Base-by-base conservation (phyloP, 2,797 vertebrate species). In the Catostomus latipinnis region DNA sequence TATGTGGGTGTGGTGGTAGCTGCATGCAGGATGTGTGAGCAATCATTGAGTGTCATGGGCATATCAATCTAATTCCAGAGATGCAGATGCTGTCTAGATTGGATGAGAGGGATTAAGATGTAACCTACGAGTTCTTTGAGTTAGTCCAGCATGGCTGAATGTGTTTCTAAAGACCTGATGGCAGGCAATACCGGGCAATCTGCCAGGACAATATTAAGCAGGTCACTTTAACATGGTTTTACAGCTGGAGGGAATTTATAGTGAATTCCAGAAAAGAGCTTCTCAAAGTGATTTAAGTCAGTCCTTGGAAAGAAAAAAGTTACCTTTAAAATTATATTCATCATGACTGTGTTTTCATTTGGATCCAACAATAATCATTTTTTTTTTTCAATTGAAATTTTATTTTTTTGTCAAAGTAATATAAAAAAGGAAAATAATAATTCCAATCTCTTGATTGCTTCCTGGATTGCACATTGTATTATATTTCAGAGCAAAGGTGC, bases 101-200 rank as follows among this genome's bases (percentile, higher is more conserved):
- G 89, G 86, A 87, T 83, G 81, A 74, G 65, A 86, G 83, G 90
- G 90, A 93, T 92, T 91, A 93, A 92, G 88, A 92, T 90, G 89
- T 89, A 90, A 89, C 89, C 83, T 78, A 90, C 90, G 90, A 91
- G 85, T 86, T 83, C 78, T 12, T 80, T 76, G 80, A 87, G 77
- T 66, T 58, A 79, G 69, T 71, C 52, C 68, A 13, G 86, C 77
- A 85, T 82, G 86, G 60, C 80, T 86, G 81, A 80, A 82, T 80
- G 34, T 76, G 82, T 62, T 79, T 82, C 81, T 22, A 76, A 58
- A 74, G 80, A 61, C 45, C 78, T 78, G 71, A 76, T 62, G 70
- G 65, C 58, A 79, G 50, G 76, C 76, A 79, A 65, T 34, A 70
- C 72, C 8, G 45, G 73, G 80, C 76, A 57, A 82, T 65, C 67